Evolutionary conservation across 2,113 vertebrate species (phyloP), one percentile per base, ranked within the genome.

Genomic region (Leuciscus idus): DNA sequence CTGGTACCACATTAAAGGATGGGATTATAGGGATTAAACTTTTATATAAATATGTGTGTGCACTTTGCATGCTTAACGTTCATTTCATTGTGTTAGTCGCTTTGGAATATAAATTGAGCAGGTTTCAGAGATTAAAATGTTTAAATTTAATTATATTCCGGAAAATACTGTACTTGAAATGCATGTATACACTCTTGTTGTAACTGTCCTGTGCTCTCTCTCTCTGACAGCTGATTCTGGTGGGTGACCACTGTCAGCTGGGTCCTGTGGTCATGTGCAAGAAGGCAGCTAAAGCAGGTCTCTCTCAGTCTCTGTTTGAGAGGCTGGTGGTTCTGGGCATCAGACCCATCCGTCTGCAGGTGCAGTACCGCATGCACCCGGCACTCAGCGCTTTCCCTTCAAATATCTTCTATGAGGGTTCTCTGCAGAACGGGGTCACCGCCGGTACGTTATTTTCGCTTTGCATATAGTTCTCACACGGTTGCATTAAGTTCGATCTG

Each of bases 331-430:
- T 99, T 11, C 94, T 99, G 91, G 98, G 98, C n/a, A 99, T 99
- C 84, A 95, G 98, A 5, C 98, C 98, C 1, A 99, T 99, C 81
- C 98, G 98, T 62, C 94, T 99, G 84, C 98, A 99, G 90, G 98
- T 99, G 89, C 98, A 99, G 92, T 99, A 99, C 87, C 97, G 98
- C 55, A 99, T 99, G 98, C 98, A 99, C 84, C 98, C 98, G 0
- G 97, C 98, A 0, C 97, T 99, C 88, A 99, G 98, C 12, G 98
- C 98, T 84, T 99, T 99, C 84, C 98, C 98, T 0, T 99, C 98
- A 91, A 99, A 99, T 91, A 99, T 99, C 92, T 99, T 99, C 92
- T 99, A 99, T 0, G 98, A 99, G 92, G 98, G 98, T 0, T 99
- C 98, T 0, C 95, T 99, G 26, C 98, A 99, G 93, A 99, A 99